Evolutionary conservation across 2,113 vertebrate genomes (phyloP).

Genomic region (Atrichornis clamosus): DNA sequence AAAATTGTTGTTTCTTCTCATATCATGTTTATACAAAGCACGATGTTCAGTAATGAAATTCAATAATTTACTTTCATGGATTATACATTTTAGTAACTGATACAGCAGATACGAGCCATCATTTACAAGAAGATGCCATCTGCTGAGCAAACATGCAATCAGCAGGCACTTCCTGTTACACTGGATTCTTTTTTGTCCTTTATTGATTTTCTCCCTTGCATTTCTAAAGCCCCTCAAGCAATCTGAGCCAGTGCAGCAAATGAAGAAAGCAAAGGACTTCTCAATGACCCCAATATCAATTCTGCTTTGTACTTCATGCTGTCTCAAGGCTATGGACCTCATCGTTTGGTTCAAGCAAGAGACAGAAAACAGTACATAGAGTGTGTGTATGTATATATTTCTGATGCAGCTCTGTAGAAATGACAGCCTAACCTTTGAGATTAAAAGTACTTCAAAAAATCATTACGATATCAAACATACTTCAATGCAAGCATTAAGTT

Average conservation of each 20-base stretch:
- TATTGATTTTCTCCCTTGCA: conserved; percentile 58
- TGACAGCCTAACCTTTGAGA: neutral
- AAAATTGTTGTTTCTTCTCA: neutral
- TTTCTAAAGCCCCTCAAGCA: conserved; percentile 48
- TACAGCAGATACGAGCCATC: conserved; percentile 54
- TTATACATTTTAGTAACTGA: conserved; percentile 21
- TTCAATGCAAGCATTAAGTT: neutral
- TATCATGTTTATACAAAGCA: conserved; percentile 3
- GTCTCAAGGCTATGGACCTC: conserved; percentile 22
- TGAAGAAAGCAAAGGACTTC: conserved; percentile 53
- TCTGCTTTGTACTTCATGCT: conserved; percentile 32
- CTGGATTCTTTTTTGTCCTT: conserved; percentile 30
- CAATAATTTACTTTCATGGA: neutral
- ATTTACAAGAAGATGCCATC: conserved; percentile 78
- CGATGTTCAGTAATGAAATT: conserved; percentile 10
- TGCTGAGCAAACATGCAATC: conserved; percentile 73
- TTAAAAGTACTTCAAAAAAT: neutral
- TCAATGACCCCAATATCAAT: conserved; percentile 51
- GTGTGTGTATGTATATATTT: neutral
- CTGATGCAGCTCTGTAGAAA: conserved; percentile 35
- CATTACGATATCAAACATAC: neutral
- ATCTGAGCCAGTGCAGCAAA: conserved; percentile 33
- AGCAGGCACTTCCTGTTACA: conserved; percentile 63
- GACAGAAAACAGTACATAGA: neutral
- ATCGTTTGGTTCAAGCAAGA: conserved; percentile 41